These are phyloP conservation scores for Babylonia areolata DNA, from an alignment of 1,140 invertebrate genomes.

Conservation along the genomic window DNA sequence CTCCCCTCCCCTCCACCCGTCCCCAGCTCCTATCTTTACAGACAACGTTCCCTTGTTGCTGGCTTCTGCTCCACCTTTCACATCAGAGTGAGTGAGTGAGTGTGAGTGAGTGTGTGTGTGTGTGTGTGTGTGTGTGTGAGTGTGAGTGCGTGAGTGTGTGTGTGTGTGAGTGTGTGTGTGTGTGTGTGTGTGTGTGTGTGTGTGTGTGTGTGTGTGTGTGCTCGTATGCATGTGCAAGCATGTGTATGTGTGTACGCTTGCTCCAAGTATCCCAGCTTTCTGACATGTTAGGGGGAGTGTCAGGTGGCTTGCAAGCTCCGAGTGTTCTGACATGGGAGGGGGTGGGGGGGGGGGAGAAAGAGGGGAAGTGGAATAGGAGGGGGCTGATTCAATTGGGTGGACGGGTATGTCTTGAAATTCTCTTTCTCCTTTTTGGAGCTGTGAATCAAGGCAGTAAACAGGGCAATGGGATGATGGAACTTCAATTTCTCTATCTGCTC, in stretches of 20 bases:
- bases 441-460: no score
- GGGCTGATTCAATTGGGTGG: no score
- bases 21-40: background rate
- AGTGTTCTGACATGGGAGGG: no score
- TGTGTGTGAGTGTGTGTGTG: background rate
- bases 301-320: no score
- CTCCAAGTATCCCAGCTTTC: no score
- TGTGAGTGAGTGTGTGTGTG: constrained; percentile 4
- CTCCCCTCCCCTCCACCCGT: background rate
- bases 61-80: background rate
- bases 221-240: background rate
- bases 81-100: background rate
- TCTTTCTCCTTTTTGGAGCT: no score
- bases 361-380: no score
- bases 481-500: no score
- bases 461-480: no score
- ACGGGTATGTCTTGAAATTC: no score
- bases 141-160: constrained; percentile 1
- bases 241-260: background rate
- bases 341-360: no score
- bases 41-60: background rate
- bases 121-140: constrained; percentile 3
- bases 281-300: no score
- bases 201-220: constrained; percentile 9
- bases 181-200: constrained; percentile 12